A percentile compares a stretch with the other conserved stretches of the same genome.
These are phyloP conservation scores for Morone saxatilis DNA, from an alignment of 2,113 vertebrate species.

Conservation along the genomic window DNA sequence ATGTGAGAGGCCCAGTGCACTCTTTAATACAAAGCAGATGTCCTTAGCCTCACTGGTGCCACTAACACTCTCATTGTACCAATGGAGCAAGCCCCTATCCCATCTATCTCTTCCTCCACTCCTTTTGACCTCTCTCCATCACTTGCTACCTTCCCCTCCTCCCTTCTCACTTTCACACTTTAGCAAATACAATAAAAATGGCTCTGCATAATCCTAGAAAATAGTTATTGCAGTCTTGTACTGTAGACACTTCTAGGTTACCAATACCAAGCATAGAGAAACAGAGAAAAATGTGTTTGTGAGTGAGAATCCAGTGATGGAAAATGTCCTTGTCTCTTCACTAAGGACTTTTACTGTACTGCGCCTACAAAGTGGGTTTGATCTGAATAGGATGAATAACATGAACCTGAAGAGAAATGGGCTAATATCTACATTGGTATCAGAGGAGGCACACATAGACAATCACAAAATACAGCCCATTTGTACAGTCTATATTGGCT, in stretches of 20 bases:
- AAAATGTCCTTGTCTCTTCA: not conserved
- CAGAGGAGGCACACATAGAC: not conserved
- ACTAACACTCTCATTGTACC: conserved; percentile 65
- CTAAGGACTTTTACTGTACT: not conserved
- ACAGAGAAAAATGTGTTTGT: not conserved
- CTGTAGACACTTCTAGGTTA: not conserved
- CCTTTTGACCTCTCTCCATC: conserved; percentile 18
- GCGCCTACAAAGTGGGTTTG: too few relatives aligned
- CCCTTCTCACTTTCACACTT: not conserved
- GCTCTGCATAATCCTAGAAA: not conserved
- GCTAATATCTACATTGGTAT: not conserved
- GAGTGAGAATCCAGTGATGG: not conserved
- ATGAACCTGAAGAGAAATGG: too few relatives aligned
- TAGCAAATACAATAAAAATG: not conserved
- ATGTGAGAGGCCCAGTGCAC: conserved; percentile 71
- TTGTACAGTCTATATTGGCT: not conserved
- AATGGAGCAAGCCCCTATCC: conserved; percentile 38
- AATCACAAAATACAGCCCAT: not conserved
- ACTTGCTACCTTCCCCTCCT: conserved; percentile 1
- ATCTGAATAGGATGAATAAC: too few relatives aligned
- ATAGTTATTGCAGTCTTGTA: not conserved
- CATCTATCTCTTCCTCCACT: conserved; percentile 25
- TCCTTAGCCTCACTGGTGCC: conserved; percentile 62
- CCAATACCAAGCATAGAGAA: not conserved
- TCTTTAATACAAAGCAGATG: conserved; percentile 84